Evolutionary conservation across 30 jellyfish, hydroid and myxozoan genomes (phyloP).

Genomic region (Clytia hemisphaerica): DNA sequence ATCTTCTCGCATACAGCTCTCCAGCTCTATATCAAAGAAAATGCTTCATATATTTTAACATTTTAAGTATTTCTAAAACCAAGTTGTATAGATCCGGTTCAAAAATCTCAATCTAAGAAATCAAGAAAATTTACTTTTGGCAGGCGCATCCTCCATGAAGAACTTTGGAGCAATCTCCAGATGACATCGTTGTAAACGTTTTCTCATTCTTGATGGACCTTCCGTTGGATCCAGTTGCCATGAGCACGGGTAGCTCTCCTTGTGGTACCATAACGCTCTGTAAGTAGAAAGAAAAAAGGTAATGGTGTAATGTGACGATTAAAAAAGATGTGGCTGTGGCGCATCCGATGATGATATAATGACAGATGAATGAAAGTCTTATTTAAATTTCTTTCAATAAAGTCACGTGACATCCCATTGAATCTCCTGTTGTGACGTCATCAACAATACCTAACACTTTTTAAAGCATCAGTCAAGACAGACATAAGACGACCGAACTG

Average conservation of each 20-base stretch:
- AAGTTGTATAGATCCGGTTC: too few relatives aligned
- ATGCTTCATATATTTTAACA: too few relatives aligned
- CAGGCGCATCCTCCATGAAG: constrained; percentile 36
- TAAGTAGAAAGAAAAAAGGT: neutral
- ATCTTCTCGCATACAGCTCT: too few relatives aligned
- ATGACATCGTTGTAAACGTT: constrained; percentile 76
- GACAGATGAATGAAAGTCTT: neutral
- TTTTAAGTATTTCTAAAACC: too few relatives aligned
- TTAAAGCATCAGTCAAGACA: too few relatives aligned
- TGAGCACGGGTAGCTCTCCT: constrained; percentile 43
- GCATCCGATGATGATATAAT: neutral
- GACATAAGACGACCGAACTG: too few relatives aligned
- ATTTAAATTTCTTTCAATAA: too few relatives aligned
- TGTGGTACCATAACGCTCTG: constrained; percentile 79
- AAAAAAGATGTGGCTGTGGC: too few relatives aligned
- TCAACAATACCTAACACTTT: too few relatives aligned
- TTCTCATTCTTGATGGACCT: constrained; percentile 88
- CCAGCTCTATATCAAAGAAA: too few relatives aligned
- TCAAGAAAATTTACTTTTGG: constrained; percentile 27
- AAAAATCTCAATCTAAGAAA: neutral
- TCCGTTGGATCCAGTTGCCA: constrained; percentile 98
- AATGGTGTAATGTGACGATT: neutral
- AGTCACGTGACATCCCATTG: too few relatives aligned
- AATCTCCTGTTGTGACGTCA: too few relatives aligned
- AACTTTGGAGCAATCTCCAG: constrained; percentile 56